Evolutionary conservation across 2,888 invertebrate genomes (phyloP).

Genomic region (Dysmachus trigonus): DNA sequence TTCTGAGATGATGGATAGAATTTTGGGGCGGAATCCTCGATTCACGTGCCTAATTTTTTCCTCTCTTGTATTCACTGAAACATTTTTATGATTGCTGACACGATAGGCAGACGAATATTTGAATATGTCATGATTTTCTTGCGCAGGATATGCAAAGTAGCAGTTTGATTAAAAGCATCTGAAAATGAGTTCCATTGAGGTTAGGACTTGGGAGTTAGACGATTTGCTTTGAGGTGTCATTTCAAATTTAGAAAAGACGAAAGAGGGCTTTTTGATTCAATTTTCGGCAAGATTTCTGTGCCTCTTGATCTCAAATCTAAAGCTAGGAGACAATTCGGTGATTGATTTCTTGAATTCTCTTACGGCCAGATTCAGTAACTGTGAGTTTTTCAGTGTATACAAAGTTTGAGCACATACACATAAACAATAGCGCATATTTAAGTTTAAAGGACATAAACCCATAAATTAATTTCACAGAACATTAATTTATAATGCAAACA

Average conservation of each 20-base stretch:
- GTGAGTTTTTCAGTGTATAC: too few relatives aligned
- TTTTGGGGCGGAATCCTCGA: neutral
- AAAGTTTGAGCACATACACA: too few relatives aligned
- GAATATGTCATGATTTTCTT: slow-evolving; percentile 19
- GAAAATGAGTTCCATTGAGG: neutral
- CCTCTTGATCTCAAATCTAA: too few relatives aligned
- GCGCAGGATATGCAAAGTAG: neutral
- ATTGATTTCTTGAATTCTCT: too few relatives aligned
- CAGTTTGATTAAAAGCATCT: slow-evolving; percentile 12
- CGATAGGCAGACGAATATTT: slow-evolving; percentile 8
- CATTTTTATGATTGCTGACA: slow-evolving; percentile 20
- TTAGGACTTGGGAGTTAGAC: neutral
- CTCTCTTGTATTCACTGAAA: slow-evolving; percentile 8
- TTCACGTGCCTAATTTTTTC: slow-evolving; percentile 15
- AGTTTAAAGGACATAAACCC: too few relatives aligned
- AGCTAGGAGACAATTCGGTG: too few relatives aligned
- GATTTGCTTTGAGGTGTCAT: neutral
- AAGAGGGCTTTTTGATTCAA: neutral
- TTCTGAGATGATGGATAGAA: slow-evolving; percentile 14
- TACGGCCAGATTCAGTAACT: too few relatives aligned
- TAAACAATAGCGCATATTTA: too few relatives aligned
- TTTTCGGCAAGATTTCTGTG: neutral
- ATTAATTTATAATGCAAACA: too few relatives aligned
- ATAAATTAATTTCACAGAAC: too few relatives aligned
- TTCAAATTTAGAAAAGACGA: neutral